Evolutionary conservation across 1,140 invertebrate genomes (phyloP).

Genomic region (Popillia japonica): DNA sequence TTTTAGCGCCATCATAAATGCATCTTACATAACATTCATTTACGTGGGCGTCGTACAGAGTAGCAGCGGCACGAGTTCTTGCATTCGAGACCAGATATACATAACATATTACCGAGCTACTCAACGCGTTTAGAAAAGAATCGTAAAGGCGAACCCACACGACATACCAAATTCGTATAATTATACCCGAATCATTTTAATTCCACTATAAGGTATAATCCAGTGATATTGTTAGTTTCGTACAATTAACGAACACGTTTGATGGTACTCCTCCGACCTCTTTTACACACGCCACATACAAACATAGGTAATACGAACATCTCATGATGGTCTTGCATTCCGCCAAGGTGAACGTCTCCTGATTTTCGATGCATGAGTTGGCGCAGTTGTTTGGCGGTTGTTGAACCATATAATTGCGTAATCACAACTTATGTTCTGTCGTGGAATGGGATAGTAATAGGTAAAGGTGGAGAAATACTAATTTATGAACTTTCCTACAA

Average conservation of each 20-base stretch:
- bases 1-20: too few relatives aligned
- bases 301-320: neutral
- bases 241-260: neutral
- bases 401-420: slow-evolving; percentile 17
- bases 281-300: neutral
- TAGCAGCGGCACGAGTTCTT: neutral
- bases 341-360: slow-evolving; percentile 8
- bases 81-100: neutral
- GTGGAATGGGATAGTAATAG: neutral
- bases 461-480: neutral
- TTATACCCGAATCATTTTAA: too few relatives aligned
- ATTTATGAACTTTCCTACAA: too few relatives aligned
- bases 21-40: too few relatives aligned
- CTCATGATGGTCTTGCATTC: neutral
- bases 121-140: neutral
- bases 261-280: too few relatives aligned
- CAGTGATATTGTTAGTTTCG: neutral
- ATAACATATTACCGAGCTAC: neutral
- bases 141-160: neutral
- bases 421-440: neutral
- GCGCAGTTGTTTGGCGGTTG: slow-evolving; percentile 32
- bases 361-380: slow-evolving; percentile 30
- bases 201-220: neutral
- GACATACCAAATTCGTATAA: neutral
- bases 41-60: too few relatives aligned